Conservation (phyloP, 1,140 invertebrate species). For the Brachionus calyciflorus region DNA sequence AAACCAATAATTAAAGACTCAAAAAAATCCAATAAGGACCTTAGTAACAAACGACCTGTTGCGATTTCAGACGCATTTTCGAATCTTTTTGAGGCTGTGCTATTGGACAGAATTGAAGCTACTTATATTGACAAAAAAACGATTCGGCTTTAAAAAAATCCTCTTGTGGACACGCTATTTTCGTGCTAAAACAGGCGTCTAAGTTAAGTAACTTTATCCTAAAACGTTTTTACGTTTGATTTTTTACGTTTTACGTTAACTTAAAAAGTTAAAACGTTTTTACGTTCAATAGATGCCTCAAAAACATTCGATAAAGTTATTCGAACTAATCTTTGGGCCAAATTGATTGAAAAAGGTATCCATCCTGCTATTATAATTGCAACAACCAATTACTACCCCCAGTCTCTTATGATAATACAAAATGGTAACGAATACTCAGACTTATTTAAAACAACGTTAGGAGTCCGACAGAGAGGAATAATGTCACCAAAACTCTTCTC, state of each 20-base stretch:
- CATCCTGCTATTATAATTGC: background rate
- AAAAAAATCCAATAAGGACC: background rate
- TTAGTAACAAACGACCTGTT: background rate
- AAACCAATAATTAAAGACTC: too few relatives aligned
- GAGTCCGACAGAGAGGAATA: background rate
- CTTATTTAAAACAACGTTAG: background rate
- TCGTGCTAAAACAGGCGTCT: background rate
- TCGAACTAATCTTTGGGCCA: background rate
- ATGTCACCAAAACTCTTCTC: background rate
- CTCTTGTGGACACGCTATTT: background rate
- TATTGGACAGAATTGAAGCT: background rate
- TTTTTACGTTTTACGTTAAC: too few relatives aligned
- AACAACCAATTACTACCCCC: background rate
- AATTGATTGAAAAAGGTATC: background rate
- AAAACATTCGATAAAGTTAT: background rate
- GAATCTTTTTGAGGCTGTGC: background rate
- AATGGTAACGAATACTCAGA: background rate
- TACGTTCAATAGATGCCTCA: background rate
- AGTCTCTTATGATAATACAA: background rate
- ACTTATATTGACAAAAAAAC: background rate
- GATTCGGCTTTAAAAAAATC: background rate
- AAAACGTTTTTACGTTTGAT: background rate
- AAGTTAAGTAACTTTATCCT: conserved; percentile 3
- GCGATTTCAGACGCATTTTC: background rate
- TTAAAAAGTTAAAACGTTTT: too few relatives aligned